These are phyloP conservation scores for Thunnus albacares DNA, from an alignment of 2,797 vertebrate genomes.

Conservation along the genomic window DNA sequence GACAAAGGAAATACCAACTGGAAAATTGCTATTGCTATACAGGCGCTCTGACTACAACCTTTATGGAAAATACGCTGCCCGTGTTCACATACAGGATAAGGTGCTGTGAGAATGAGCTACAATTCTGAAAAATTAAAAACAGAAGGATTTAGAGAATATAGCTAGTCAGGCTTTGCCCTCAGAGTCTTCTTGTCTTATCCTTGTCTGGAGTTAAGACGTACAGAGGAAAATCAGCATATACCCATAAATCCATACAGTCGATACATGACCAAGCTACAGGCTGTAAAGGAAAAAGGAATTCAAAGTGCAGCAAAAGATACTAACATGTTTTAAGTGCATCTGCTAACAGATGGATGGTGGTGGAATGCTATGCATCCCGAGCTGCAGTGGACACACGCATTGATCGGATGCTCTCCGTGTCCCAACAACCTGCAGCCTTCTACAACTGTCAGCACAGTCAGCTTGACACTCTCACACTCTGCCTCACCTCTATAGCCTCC, in stretches of 20 bases:
- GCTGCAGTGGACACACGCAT: conserved; percentile 39
- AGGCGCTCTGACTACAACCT: conserved; percentile 27
- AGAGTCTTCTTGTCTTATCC: neutral
- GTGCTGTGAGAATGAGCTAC: conserved; percentile 34
- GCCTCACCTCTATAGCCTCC: conserved; percentile 72
- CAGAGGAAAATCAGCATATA: neutral
- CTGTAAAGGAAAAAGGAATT: neutral
- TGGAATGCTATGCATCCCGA: conserved; percentile 61
- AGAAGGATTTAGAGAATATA: conserved; percentile 7
- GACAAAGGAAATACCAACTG: conserved; percentile 61
- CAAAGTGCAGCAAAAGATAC: conserved; percentile 28
- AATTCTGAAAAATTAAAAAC: conserved; percentile 42
- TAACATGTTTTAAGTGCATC: conserved; percentile 66
- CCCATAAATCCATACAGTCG: neutral
- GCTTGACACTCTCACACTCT: conserved; percentile 71
- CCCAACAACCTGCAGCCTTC: conserved; percentile 56
- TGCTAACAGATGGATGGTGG: conserved; percentile 73
- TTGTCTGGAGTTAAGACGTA: neutral
- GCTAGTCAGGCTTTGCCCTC: conserved; percentile 2
- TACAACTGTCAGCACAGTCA: conserved; percentile 69
- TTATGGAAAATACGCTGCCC: conserved; percentile 71
- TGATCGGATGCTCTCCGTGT: conserved; percentile 54
- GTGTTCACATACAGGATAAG: conserved; percentile 65
- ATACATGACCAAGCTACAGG: neutral
- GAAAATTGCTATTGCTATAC: conserved; percentile 23